These are phyloP conservation scores for Ectemnius cavifrons DNA, from an alignment of 2,888 invertebrate species.

Conservation along the genomic window DNA sequence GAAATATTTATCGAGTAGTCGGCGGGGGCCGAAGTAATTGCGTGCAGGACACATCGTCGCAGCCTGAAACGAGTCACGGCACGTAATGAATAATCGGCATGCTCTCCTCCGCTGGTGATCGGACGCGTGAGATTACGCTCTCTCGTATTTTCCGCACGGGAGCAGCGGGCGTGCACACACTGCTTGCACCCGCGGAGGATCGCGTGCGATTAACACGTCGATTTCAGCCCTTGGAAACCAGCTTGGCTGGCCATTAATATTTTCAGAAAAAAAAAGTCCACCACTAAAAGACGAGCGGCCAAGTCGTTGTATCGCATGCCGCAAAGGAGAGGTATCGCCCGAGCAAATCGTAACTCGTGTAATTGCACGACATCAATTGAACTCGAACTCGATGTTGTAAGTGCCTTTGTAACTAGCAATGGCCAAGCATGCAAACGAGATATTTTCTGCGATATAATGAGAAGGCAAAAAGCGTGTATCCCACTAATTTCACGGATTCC, in stretches of 20 bases:
- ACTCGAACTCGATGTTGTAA: not conserved
- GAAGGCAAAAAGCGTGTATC: not conserved
- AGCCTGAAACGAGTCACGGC: slow-evolving; percentile 38
- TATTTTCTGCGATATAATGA: not conserved
- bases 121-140: slow-evolving; percentile 57
- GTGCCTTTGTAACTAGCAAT: not conserved
- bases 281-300: slow-evolving; percentile 24
- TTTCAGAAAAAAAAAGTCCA: slow-evolving; percentile 43
- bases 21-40: slow-evolving; percentile 65
- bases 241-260: slow-evolving; percentile 32
- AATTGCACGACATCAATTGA: not conserved
- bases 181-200: slow-evolving; percentile 11
- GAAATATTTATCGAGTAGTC: slow-evolving; percentile 67
- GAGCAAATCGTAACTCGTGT: not conserved
- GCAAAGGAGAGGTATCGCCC: not conserved
- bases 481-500: slow-evolving; percentile 12
- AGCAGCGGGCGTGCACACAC: slow-evolving; percentile 15
- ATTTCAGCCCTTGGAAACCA: slow-evolving; percentile 34
- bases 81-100: slow-evolving; percentile 58
- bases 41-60: slow-evolving; percentile 62
- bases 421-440: not conserved
- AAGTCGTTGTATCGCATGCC: not conserved
- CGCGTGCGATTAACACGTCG: slow-evolving; percentile 54
- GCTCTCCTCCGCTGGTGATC: slow-evolving; percentile 48
- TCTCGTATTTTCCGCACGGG: slow-evolving; percentile 43